Base-by-base conservation (phyloP, 53 echinoderm and acorn worm genomes). In the Echinometra lucunter region DNA sequence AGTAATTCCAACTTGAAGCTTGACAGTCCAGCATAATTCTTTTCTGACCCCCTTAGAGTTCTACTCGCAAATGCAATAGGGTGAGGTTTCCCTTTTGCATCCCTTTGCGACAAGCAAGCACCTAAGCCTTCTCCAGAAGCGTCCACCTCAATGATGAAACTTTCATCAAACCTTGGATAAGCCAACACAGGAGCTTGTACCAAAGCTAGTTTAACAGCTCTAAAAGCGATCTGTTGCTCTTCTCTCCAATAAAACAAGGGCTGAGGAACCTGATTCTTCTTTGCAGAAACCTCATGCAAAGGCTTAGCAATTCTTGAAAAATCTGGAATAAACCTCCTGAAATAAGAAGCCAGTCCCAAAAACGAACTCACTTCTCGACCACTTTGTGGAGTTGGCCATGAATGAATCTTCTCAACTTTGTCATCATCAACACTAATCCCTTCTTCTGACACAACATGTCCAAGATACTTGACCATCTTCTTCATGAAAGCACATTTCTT, bases 1-100 rank as follows among this genome's bases (percentile, higher is more conserved):
- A 95, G 83, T 15, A 95, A 66, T 44, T 95, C 95, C 5, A 70
- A 34, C 58, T 95, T 95, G 44, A 96, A 96, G 34, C 97, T 96
- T 1, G 95, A 95, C 16, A 95, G 44, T 44, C 95, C 93, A 10
- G 89, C 47, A 45, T 96, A 95, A 18, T 56, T 80, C 70, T 92
- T 85, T 44, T 95, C 95, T 63, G 95, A 37, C 6, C 91, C 95
- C 35, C 91, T 89, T 45, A 95, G 45, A 23, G 56, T 40, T 44
- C 95, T 81, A 60, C 95, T 95, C 32, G 95, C 95, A 57, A 70
- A 95, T 25, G 95, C 81, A 34, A 95, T 63, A 10, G 95, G 95
- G 32, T 92, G 95, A 92, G 78, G 37, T 57, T 58, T 91, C 18
- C 95, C 92, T 18, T 80, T 49, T 23, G 44, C 95, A 82, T 82